A percentile compares a stretch with the other conserved stretches of the same genome.
Evolutionary conservation across 2,797 vertebrate species (phyloP).

Genomic region (Paratrypauchen microcephalus): DNA sequence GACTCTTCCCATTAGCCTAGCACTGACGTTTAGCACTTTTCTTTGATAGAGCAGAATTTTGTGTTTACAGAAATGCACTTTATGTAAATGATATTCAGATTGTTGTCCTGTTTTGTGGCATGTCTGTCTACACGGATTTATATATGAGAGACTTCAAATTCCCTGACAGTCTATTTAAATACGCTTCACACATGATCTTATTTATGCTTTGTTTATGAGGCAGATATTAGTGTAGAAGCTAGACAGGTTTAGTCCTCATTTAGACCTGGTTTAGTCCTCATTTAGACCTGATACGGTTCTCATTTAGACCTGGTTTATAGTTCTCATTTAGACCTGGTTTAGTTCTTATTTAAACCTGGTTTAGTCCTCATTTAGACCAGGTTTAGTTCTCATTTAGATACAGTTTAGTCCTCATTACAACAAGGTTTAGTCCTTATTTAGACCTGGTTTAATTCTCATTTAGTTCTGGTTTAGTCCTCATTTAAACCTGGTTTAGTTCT

Average conservation of each 20-base stretch:
- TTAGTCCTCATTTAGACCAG: not conserved
- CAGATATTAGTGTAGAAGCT: not conserved
- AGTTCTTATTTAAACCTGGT: not conserved
- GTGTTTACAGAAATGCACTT: slow-evolving; percentile 16
- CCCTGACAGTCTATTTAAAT: slow-evolving; percentile 29
- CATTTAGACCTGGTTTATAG: not conserved
- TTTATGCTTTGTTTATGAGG: not conserved
- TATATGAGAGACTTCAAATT: slow-evolving; percentile 17
- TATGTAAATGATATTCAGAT: slow-evolving; percentile 39
- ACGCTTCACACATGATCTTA: not conserved
- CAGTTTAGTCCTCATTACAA: slow-evolving; percentile 6
- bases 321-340: not conserved
- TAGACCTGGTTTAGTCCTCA: too few relatives aligned
- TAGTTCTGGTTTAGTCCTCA: too few relatives aligned
- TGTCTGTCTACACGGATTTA: slow-evolving; percentile 28
- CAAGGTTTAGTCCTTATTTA: not conserved
- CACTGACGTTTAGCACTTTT: slow-evolving; percentile 5
- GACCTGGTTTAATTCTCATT: not conserved
- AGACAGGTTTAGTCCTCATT: too few relatives aligned
- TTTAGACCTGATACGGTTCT: too few relatives aligned
- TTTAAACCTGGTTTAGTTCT: too few relatives aligned
- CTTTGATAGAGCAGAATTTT: slow-evolving; percentile 15
- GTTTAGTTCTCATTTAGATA: not conserved
- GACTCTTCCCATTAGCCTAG: slow-evolving; percentile 30
- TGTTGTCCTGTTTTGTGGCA: slow-evolving; percentile 27